phyloP scores from a whole-genome alignment of 2,113 vertebrate species.

The Sinocyclocheilus anophthalmus region DNA sequence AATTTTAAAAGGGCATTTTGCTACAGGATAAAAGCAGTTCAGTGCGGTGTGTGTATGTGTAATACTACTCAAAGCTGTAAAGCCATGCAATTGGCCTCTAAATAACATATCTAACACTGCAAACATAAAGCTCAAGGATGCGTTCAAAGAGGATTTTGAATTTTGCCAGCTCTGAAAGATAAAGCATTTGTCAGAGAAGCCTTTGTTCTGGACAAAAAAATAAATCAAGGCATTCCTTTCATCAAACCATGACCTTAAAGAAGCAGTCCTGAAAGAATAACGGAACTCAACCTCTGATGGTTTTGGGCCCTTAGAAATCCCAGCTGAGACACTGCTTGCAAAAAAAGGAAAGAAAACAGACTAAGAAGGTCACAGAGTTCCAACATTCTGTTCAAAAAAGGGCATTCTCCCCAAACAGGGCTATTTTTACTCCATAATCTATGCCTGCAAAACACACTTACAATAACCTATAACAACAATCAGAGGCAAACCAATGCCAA shows the following conservation, averaged over 20 bases:
- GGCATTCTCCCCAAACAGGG: slow-evolving; percentile 41
- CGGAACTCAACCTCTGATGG: slow-evolving; percentile 52
- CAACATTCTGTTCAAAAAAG: slow-evolving; percentile 50
- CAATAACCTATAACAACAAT: slow-evolving; percentile 32
- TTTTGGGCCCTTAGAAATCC: slow-evolving; percentile 33
- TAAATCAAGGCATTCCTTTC: neutral
- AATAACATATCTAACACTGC: neutral
- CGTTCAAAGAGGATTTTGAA: neutral
- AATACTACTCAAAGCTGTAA: slow-evolving; percentile 39
- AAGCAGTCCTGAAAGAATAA: slow-evolving; percentile 34
- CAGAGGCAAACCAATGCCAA: slow-evolving; percentile 31
- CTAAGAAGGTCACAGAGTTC: slow-evolving; percentile 5
- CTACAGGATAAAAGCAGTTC: slow-evolving; percentile 11
- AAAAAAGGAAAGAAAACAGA: neutral
- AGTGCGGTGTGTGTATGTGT: neutral
- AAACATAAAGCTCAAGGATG: neutral
- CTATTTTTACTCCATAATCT: slow-evolving; percentile 46
- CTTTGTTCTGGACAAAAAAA: slow-evolving; percentile 11
- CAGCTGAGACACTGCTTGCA: neutral
- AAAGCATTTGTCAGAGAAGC: neutral
- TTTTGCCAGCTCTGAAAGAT: neutral
- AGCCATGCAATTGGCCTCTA: slow-evolving; percentile 39
- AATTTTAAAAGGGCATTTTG: slow-evolving; percentile 21
- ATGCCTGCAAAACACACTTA: slow-evolving; percentile 30
- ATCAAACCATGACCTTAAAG: neutral